phyloP scores from a whole-genome alignment of 2,797 vertebrate species.

The Acridotheres tristis region DNA sequence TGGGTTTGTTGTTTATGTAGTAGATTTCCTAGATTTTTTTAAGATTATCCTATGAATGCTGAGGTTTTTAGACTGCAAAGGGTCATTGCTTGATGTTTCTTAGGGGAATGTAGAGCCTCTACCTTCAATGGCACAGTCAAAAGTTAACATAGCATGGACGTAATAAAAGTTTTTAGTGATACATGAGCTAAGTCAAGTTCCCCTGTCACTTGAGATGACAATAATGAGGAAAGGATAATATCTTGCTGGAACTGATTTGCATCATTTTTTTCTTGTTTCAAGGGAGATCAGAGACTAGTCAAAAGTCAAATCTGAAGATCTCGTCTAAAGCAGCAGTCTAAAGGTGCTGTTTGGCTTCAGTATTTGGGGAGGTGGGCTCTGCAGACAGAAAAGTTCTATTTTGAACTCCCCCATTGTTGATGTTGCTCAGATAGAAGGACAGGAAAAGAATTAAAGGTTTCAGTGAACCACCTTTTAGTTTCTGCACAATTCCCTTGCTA shows the following conservation, averaged over 20 bases:
- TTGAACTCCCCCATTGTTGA: background rate
- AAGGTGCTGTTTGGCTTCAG: background rate
- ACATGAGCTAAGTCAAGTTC: background rate
- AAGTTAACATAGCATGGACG: background rate
- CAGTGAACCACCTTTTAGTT: background rate
- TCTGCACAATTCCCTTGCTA: background rate
- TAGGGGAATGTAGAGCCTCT: background rate
- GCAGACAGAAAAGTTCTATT: background rate
- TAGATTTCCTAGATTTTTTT: background rate
- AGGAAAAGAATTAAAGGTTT: background rate
- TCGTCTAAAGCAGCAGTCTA: background rate
- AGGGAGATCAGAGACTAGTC: background rate
- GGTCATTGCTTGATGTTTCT: background rate
- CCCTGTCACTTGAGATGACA: background rate
- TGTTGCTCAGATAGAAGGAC: background rate
- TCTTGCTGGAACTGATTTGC: background rate
- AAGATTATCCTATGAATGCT: background rate
- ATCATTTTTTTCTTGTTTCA: background rate
- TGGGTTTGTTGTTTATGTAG: background rate
- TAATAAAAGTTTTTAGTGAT: background rate
- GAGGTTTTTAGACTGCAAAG: background rate
- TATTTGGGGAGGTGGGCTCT: background rate
- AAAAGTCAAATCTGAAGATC: background rate
- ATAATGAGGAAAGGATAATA: background rate
- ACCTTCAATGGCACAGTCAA: background rate